These are phyloP conservation scores for Leptestheria dahalacensis DNA, from an alignment of 1,140 invertebrate species.

Conservation along the genomic window DNA sequence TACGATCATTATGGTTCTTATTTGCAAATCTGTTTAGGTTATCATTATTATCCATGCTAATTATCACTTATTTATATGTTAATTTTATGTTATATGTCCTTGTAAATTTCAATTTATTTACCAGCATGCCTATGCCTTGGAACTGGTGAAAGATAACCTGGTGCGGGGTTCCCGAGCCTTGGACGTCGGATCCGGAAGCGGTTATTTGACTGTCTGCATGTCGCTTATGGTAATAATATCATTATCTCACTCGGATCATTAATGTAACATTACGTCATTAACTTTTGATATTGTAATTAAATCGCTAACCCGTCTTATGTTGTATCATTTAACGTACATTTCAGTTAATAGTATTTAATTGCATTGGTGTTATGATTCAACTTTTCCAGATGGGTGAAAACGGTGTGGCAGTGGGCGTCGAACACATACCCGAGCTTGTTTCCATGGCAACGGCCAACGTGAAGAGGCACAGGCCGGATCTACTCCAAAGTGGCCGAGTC, in stretches of 20 bases:
- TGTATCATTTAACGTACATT: no score
- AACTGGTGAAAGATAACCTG: constrained; percentile 69
- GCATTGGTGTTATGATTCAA: no score
- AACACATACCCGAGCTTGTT: constrained; percentile 79
- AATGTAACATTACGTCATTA: no score
- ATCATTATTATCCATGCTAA: no score
- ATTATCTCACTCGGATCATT: no score
- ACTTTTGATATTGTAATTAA: no score
- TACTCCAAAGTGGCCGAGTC: constrained; percentile 46
- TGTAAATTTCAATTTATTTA: constrained; percentile 10
- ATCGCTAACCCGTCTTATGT: no score
- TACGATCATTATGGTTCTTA: no score
- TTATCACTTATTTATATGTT: no score
- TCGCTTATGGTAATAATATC: constrained; percentile 57
- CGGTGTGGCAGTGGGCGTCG: constrained; percentile 72
- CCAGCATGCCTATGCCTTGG: constrained; percentile 83
- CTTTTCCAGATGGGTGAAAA: constrained; percentile 42
- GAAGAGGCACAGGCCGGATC: constrained; percentile 48
- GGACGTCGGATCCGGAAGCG: constrained; percentile 91
- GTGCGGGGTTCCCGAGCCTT: constrained; percentile 60
- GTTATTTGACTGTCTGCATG: constrained; percentile 92
- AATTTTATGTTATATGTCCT: no score
- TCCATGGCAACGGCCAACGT: constrained; percentile 60
- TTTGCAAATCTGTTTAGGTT: no score
- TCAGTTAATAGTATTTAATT: not conserved